A percentile compares a stretch with the other conserved stretches of the same genome.
phyloP scores from a whole-genome alignment of 2,888 invertebrate species.

The Drosophila dives region DNA sequence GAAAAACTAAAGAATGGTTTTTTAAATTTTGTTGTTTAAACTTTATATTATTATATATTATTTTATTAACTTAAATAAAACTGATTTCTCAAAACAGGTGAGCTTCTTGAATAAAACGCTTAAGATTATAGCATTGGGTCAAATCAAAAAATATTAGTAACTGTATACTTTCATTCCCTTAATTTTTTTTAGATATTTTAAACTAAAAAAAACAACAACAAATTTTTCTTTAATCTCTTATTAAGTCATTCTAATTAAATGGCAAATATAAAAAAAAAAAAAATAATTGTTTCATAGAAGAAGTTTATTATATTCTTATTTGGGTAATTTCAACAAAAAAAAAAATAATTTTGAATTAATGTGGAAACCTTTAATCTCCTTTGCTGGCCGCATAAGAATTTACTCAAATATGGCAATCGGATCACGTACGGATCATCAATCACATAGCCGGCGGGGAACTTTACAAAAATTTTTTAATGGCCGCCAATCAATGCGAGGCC shows the following conservation, averaged over 20 bases:
- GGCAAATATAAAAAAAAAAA: no score
- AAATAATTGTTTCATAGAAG: no score
- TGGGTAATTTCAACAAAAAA: background rate
- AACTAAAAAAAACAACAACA: no score
- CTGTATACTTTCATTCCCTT: background rate
- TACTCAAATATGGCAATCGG: constrained; percentile 38
- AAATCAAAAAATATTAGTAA: background rate
- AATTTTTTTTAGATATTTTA: background rate
- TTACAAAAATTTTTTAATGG: constrained; percentile 64
- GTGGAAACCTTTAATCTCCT: constrained; percentile 12
- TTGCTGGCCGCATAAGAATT: constrained; percentile 36
- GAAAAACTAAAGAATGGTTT: no score
- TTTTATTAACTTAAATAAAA: background rate
- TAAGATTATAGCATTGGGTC: background rate
- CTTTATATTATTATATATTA: background rate
- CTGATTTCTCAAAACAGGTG: background rate
- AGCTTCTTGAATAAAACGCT: background rate
- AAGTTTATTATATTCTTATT: background rate
- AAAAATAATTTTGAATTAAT: background rate
- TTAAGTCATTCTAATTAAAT: no score
- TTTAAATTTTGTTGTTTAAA: no score
- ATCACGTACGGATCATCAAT: constrained; percentile 70
- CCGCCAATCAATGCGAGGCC: constrained; percentile 69
- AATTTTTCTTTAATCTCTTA: no score
- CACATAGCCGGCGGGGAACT: constrained; percentile 60